Conservation (phyloP, 2,888 invertebrate genomes). For the Tanytarsus gracilentus region DNA sequence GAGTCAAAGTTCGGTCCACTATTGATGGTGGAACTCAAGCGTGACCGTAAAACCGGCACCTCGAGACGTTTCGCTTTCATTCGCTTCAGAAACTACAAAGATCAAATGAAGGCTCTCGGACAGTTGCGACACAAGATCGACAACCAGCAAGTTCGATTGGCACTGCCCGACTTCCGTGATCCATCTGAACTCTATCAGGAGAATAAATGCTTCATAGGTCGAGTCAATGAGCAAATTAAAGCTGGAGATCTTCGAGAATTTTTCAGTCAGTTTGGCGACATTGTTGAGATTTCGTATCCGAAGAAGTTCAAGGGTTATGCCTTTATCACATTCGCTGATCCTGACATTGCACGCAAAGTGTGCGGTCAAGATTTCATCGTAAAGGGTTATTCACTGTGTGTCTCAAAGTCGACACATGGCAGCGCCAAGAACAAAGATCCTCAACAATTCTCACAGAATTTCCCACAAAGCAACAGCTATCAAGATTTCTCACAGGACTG, state of each 20-base stretch:
- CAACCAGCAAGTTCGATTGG: slow-evolving; percentile 1
- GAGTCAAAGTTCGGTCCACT: slow-evolving; percentile 11
- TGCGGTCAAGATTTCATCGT: slow-evolving; percentile 21
- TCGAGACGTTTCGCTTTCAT: slow-evolving; percentile 21
- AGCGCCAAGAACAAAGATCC: background rate
- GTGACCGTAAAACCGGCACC: slow-evolving; percentile 1
- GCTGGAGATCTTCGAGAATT: slow-evolving; percentile 11
- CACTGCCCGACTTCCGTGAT: slow-evolving; percentile 12
- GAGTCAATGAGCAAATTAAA: slow-evolving; percentile 15
- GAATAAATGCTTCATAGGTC: slow-evolving; percentile 21
- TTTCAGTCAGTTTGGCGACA: slow-evolving; percentile 15
- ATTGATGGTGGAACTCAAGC: slow-evolving; percentile 10
- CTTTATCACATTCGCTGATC: slow-evolving; percentile 6
- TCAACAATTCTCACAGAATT: background rate
- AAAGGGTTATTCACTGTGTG: slow-evolving; percentile 20
- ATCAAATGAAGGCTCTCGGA: slow-evolving; percentile 10
- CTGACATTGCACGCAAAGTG: background rate
- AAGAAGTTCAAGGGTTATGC: slow-evolving; percentile 25
- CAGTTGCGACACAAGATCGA: slow-evolving; percentile 3
- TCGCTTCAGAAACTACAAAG: slow-evolving; percentile 10
- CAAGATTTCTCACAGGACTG: slow-evolving; percentile 1
- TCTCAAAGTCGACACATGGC: slow-evolving; percentile 16
- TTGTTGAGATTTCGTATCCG: slow-evolving; percentile 14
- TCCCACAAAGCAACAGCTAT: background rate
- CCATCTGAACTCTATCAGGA: slow-evolving; percentile 2